phyloP scores from a whole-genome alignment of 2,888 invertebrate genomes.

The Sminthurides aquaticus region DNA sequence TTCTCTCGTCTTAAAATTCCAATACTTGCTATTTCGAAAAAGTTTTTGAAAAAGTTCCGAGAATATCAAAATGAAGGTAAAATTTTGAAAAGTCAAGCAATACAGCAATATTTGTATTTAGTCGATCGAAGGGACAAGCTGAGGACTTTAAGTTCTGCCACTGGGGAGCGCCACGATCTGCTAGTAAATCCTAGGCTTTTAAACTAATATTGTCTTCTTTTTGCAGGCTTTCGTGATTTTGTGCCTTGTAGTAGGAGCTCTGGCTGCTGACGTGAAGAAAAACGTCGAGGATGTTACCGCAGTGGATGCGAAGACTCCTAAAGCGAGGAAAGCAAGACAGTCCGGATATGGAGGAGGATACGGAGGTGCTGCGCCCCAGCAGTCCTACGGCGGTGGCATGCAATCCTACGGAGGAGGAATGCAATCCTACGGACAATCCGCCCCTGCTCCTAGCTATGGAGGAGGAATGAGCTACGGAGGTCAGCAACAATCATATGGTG shows the following conservation, averaged over 20 bases:
- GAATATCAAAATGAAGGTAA: constrained; percentile 3
- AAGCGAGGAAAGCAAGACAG: background rate
- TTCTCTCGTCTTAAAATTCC: too few relatives aligned
- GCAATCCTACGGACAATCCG: background rate
- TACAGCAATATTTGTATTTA: background rate
- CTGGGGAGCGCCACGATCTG: too few relatives aligned
- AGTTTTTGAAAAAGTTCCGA: background rate
- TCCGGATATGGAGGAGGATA: constrained; percentile 3
- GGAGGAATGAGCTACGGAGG: constrained; percentile 3
- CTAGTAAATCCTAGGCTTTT: background rate
- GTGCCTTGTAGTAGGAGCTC: background rate
- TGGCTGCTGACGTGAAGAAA: constrained; percentile 3
- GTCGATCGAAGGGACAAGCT: too few relatives aligned
- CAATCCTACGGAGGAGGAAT: background rate
- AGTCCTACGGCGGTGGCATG: background rate
- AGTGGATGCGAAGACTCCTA: background rate
- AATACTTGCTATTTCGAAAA: background rate
- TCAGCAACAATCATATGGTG: background rate
- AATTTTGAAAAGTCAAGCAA: constrained; percentile 1
- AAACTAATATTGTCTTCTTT: background rate
- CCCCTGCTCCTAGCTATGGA: background rate
- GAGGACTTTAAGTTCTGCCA: too few relatives aligned
- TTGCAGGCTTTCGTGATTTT: background rate
- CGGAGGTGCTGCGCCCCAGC: background rate
- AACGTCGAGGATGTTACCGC: background rate